Evolutionary conservation across 2,113 vertebrate genomes (phyloP), one percentile per base, ranked within the genome.

Genomic region (Macroglossus sobrinus): DNA sequence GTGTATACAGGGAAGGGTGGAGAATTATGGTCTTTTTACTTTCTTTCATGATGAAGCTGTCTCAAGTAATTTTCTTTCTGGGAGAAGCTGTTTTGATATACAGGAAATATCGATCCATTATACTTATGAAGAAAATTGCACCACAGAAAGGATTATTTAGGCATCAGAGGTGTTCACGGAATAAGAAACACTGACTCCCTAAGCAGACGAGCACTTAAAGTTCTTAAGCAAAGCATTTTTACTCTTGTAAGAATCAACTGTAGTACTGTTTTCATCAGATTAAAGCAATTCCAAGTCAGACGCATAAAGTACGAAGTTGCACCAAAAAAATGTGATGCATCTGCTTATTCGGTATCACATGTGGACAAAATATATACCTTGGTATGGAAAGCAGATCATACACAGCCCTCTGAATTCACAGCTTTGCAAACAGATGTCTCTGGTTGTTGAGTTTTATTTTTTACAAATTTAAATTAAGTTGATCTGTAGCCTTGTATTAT

Each of bases 21-120:
- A 88, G 21, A 64, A 76, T 69, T 86, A 35, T 26, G 33, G 15
- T 50, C 3, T 30, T 35, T 78, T 88, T 93, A 93, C 64, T 35
- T 93, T 94, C 78, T 87, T 38, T 55, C 35, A 19, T n/a, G 53
- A 87, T 53, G 43, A 78, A 75, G 76, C 93, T 94, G 40, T 88
- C 84, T 95, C 66, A 91, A 95, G 63, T 71, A 87, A 96, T 94
- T 96, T 96, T 45, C 88, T 96, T 96, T 92, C 40, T 90, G 38
- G 68, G 33, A 96, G 45, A 71, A 71, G 91, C 33, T 94, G 59
- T 87, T 97, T 95, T 94, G 84, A 87, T 92, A 90, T 92, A 72
- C 61, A 93, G 81, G 81, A 63, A 95, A 92, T 95, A 97, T 74
- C 89, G 94, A 96, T 95, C 76, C 35, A 94, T 96, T 30, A 90